Evolutionary conservation across 2,113 vertebrate species (phyloP), one percentile per base, ranked within the genome.

Genomic region (Halichoerus grypus): DNA sequence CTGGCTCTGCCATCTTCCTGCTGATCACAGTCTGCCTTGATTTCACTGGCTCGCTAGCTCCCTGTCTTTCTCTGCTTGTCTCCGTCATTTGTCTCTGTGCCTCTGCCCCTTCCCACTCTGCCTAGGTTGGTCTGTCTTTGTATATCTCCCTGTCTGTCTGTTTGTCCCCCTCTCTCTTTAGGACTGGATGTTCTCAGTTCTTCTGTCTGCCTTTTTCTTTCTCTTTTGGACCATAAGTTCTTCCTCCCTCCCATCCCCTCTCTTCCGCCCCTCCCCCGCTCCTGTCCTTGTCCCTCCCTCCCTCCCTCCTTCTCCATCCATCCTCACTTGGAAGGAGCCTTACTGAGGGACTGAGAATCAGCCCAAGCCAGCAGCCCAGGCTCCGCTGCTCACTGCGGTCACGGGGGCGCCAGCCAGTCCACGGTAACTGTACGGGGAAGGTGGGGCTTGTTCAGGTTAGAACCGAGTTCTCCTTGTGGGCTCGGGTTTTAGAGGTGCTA

Each of bases 391-490:
- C 98, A 90, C 96, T 97, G 97, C 94, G 93, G 96, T 95, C 97
- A 97, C 92, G 24, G 72, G 94, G 94, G 97, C 77, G 1, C 65
- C 51, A 7, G 96, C 98, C 92, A 95, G 96, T 96, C 97, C 97
- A 97, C 95, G 86, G 53, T 19, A 57, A 67, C 96, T 93, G 55
- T 74, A 79, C 0, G 93, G 97, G 67, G 31, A 42, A 42, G 96
- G 53, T 13, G 63, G 63, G 46, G 46, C 46, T 96, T 97, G 97
- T 98, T 98, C 90, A 89, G 98, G 98, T 98, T 98, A 98, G 98
- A 98, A 98, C 98, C 90, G 98, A 98, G 97, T 96, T 96, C 97
- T 98, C 98, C 89, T 97, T 80, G 82, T 63, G 33, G 97, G 95
- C 95, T 95, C 14, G 92, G 94, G 96, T 97, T 98, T 91, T 67